Evolutionary conservation across 2,888 invertebrate genomes (phyloP).

Genomic region (Catocala nupta): DNA sequence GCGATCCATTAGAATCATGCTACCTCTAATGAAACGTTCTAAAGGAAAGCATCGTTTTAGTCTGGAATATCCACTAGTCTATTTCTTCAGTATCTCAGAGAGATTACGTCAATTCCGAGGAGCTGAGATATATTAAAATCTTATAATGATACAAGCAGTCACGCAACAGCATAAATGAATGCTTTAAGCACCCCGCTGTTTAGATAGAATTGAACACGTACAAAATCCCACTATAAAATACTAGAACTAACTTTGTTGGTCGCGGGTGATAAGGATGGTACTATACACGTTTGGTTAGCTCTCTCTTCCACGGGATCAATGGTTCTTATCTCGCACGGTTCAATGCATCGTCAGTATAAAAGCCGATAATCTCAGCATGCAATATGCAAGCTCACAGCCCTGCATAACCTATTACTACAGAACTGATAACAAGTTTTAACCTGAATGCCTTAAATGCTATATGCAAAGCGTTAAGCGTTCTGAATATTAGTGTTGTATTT

Average conservation of each 20-base stretch:
- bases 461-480: neutral
- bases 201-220: constrained; percentile 8
- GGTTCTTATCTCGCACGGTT: constrained; percentile 25
- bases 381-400: constrained; percentile 17
- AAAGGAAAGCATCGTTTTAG: no score
- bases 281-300: constrained; percentile 5
- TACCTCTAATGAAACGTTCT: no score
- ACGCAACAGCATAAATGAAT: constrained; percentile 13
- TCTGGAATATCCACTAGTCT: no score
- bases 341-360: constrained; percentile 20
- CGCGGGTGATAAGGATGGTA: constrained; percentile 6
- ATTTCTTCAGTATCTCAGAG: no score
- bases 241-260: constrained; percentile 3
- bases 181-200: constrained; percentile 5
- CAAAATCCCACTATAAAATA: constrained; percentile 10
- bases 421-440: constrained; percentile 9
- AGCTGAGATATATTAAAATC: neutral
- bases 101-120: no score
- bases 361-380: constrained; percentile 17
- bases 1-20: no score
- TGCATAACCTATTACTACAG: constrained; percentile 14
- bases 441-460: neutral
- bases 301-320: constrained; percentile 20
- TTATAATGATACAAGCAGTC: neutral
- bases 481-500: no score